phyloP scores from a whole-genome alignment of 1,140 invertebrate species.

The Hyles euphorbiae region DNA sequence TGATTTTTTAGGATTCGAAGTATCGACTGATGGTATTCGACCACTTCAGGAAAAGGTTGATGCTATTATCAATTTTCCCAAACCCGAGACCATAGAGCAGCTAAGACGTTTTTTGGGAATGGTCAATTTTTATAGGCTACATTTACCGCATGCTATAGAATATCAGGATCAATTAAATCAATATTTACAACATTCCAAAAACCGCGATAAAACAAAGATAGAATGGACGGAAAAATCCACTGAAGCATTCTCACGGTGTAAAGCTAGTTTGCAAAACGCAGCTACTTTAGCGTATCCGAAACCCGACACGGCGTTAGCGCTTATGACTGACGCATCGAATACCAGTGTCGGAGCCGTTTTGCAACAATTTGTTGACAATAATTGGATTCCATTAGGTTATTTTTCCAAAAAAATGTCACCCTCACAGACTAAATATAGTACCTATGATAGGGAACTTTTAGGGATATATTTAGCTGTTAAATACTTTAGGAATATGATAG shows the following conservation, averaged over 20 bases:
- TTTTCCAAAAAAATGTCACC: constrained; percentile 7
- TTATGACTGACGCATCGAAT: constrained; percentile 30
- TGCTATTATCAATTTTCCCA: constrained; percentile 15
- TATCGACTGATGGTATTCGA: constrained; percentile 5
- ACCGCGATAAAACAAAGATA: constrained; percentile 36
- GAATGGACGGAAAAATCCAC: constrained; percentile 21
- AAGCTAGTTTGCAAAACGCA: constrained; percentile 18
- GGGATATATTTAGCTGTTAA: too few species aligned
- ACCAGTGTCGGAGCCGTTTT: constrained; percentile 5
- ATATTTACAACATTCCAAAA: constrained; percentile 31
- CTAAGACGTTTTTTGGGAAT: constrained; percentile 43
- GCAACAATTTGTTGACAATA: background rate
- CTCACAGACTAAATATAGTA: background rate
- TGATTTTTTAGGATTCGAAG: constrained; percentile 2
- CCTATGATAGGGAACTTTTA: too few species aligned
- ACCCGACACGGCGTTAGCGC: background rate
- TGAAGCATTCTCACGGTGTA: constrained; percentile 42
- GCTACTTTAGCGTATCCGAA: background rate
- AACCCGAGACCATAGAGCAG: constrained; percentile 29
- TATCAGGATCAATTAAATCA: constrained; percentile 34
- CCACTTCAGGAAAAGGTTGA: background rate
- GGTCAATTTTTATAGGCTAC: constrained; percentile 29
- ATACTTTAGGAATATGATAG: too few species aligned
- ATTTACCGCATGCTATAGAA: constrained; percentile 30
- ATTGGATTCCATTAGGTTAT: constrained; percentile 13